Percentiles rank a stretch among this genome's conserved stretches.
phyloP scores from a whole-genome alignment of 2,888 invertebrate genomes.

The Nasonia oneida region DNA sequence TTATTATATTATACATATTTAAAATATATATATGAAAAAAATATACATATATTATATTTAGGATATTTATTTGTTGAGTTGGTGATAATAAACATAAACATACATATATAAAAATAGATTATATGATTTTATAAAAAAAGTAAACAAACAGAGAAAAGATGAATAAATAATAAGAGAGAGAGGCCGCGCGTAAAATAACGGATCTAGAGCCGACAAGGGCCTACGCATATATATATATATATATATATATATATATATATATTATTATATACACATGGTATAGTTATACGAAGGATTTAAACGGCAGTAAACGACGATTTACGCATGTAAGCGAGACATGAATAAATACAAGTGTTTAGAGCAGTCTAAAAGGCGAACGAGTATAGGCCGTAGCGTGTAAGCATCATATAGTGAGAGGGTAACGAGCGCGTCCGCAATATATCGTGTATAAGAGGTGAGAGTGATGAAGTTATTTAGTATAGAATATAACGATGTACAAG shows the following conservation, averaged over 20 bases:
- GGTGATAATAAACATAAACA: conserved; percentile 69
- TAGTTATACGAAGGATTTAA: conserved; percentile 19
- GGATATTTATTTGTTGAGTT: conserved; percentile 79
- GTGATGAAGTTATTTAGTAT: neutral
- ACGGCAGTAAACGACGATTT: conserved; percentile 29
- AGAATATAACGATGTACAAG: neutral
- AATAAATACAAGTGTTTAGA: conserved; percentile 6
- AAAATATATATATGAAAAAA: conserved; percentile 69
- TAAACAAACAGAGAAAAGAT: neutral
- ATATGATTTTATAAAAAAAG: conserved; percentile 68
- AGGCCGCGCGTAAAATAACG: conserved; percentile 47
- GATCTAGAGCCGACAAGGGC: conserved; percentile 34
- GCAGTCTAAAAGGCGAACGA: neutral
- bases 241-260: no score
- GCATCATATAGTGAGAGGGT: conserved; percentile 29
- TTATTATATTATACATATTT: conserved; percentile 73
- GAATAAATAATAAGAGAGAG: neutral
- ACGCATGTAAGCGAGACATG: conserved; percentile 21
- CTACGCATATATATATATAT: conserved; percentile 17
- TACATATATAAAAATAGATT: conserved; percentile 64
- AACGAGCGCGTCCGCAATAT: conserved; percentile 19
- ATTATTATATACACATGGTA: neutral
- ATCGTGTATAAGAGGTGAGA: conserved; percentile 34
- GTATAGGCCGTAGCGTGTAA: neutral
- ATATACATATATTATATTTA: conserved; percentile 77